phyloP scores from a whole-genome alignment of 2,888 invertebrate species.

The Parochlus steinenii region DNA sequence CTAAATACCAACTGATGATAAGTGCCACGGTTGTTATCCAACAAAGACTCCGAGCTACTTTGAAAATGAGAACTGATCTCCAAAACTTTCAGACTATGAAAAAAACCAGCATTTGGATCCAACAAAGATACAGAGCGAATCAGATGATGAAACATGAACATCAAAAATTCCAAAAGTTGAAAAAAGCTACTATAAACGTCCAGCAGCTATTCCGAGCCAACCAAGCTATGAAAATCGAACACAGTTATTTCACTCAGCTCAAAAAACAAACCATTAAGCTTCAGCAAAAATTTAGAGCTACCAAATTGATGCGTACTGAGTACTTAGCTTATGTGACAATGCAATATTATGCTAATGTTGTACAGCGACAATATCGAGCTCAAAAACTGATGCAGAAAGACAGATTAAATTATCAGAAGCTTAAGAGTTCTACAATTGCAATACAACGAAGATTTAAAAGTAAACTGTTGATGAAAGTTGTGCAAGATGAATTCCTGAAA shows the following conservation, averaged over 20 bases:
- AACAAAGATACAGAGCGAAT: conserved; percentile 23
- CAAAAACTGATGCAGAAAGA: conserved; percentile 27
- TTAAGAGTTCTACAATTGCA: conserved; percentile 17
- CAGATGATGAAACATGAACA: conserved; percentile 21
- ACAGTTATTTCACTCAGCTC: conserved; percentile 16
- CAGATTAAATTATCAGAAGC: conserved; percentile 15
- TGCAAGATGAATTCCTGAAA: conserved; percentile 11
- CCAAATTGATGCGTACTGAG: conserved; percentile 18
- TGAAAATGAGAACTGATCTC: conserved; percentile 18
- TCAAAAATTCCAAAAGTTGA: conserved; percentile 22
- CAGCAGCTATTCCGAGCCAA: conserved; percentile 14
- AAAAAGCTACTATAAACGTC: conserved; percentile 20
- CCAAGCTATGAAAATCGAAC: conserved; percentile 18
- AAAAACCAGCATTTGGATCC: conserved; percentile 20
- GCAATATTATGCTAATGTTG: background rate
- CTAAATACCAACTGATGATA: conserved; percentile 19
- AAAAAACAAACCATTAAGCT: conserved; percentile 17
- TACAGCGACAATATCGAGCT: conserved; percentile 30
- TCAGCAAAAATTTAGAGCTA: conserved; percentile 29
- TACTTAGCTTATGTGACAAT: conserved; percentile 6
- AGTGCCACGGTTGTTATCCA: conserved; percentile 26
- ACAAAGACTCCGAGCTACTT: conserved; percentile 18
- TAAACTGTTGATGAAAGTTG: conserved; percentile 9
- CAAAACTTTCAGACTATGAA: conserved; percentile 29
- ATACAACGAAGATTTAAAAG: conserved; percentile 1